A percentile compares a stretch with the other conserved stretches of the same genome.
Evolutionary conservation across 30 jellyfish, hydroid and myxozoan species (phyloP).

Genomic region (Nemopilema nomurai): DNA sequence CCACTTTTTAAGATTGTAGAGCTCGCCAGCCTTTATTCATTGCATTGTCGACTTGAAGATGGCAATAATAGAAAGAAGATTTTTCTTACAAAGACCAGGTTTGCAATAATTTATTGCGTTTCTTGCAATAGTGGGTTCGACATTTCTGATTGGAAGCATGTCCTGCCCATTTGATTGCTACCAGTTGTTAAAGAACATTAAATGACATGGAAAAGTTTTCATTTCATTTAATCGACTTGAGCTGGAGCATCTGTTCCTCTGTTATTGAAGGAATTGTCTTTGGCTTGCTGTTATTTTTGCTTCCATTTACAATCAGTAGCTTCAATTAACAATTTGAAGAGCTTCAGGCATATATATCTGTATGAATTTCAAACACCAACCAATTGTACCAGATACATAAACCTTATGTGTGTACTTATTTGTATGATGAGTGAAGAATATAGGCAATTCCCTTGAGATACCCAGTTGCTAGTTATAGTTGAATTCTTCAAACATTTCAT

Average conservation of each 20-base stretch:
- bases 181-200: neutral
- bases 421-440: neutral
- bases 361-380: neutral
- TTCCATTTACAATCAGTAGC: no score
- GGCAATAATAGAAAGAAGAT: constrained; percentile 36
- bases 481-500: neutral
- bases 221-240: no score
- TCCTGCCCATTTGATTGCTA: neutral
- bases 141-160: neutral
- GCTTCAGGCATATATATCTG: no score
- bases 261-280: neutral
- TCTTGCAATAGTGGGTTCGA: neutral
- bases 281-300: neutral
- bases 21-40: constrained; percentile 70
- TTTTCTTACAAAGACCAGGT: constrained; percentile 74
- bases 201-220: neutral
- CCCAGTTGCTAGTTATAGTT: neutral
- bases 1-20: constrained; percentile 52
- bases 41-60: constrained; percentile 64
- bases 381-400: no score
- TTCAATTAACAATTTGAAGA: no score
- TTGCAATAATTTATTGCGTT: neutral
- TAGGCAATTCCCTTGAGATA: neutral
- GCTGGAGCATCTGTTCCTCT: neutral
- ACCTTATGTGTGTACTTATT: neutral